These are phyloP conservation scores for Drosophila flavopinicola DNA, from an alignment of 2,888 invertebrate genomes.

Conservation along the genomic window DNA sequence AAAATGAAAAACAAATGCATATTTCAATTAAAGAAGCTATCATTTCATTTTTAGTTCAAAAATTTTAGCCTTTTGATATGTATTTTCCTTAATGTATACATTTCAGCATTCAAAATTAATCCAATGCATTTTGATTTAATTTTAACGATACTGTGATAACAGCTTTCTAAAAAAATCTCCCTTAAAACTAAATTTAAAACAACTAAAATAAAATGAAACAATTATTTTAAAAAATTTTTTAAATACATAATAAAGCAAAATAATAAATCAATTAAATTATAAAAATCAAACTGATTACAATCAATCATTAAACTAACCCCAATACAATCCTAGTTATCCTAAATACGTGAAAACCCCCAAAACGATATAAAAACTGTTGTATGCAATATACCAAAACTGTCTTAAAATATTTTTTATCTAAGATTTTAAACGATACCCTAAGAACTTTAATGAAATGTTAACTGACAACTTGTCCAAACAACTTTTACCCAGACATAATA, in stretches of 20 bases:
- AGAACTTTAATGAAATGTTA: conserved; percentile 4
- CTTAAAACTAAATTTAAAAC: conserved; percentile 24
- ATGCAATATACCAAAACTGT: neutral
- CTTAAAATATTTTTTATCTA: neutral
- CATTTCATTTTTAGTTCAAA: conserved; percentile 14
- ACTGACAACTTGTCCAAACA: conserved; percentile 26
- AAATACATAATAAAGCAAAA: conserved; percentile 9
- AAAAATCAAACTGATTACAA: neutral
- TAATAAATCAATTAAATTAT: neutral
- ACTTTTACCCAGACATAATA: conserved; percentile 54
- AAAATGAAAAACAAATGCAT: conserved; percentile 30
- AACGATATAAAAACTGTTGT: neutral
- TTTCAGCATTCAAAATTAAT: conserved; percentile 23
- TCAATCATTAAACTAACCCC: neutral
- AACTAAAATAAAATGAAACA: conserved; percentile 11
- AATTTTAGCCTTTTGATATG: conserved; percentile 2
- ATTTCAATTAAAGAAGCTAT: conserved; percentile 4
- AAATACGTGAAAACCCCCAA: neutral
- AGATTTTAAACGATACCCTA: conserved; percentile 3
- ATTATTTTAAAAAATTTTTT: conserved; percentile 4
- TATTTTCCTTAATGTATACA: conserved; percentile 7
- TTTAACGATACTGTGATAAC: conserved; percentile 73
- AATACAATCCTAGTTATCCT: neutral
- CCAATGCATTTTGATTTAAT: conserved; percentile 28
- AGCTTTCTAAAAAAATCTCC: conserved; percentile 57